phyloP scores from a whole-genome alignment of 1,140 invertebrate genomes.

The Galendromus occidentalis region DNA sequence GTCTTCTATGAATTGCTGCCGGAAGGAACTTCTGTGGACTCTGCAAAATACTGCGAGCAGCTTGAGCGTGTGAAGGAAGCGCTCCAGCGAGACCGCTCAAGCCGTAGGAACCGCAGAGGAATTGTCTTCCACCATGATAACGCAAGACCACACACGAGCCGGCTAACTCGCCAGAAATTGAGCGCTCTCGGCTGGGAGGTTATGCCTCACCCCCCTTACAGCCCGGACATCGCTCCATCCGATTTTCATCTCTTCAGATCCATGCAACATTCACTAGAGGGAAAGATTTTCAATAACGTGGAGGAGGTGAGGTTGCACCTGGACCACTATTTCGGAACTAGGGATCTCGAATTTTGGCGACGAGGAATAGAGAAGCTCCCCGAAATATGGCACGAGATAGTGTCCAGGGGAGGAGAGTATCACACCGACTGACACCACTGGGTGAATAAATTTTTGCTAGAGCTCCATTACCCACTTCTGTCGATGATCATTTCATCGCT shows the following conservation, averaged over 20 bases:
- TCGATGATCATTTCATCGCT: too few species aligned
- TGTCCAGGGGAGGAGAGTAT: conserved; percentile 9
- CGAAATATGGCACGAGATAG: conserved; percentile 13
- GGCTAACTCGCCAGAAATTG: conserved; percentile 18
- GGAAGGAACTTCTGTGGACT: background rate
- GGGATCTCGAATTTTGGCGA: conserved; percentile 9
- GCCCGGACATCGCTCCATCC: conserved; percentile 21
- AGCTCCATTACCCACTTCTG: too few species aligned
- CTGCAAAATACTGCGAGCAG: background rate
- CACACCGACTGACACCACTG: too few species aligned
- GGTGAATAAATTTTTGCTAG: too few species aligned
- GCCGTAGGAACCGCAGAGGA: conserved; percentile 6
- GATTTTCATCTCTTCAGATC: conserved; percentile 22
- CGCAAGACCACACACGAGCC: conserved; percentile 13
- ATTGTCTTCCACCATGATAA: conserved; percentile 21
- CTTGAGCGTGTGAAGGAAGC: background rate
- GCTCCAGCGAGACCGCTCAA: background rate
- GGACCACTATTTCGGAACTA: background rate
- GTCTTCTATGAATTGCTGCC: background rate
- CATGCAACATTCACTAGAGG: conserved; percentile 17
- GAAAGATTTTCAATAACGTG: conserved; percentile 18
- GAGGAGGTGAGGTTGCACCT: conserved; percentile 14
- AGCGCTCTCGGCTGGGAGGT: conserved; percentile 21
- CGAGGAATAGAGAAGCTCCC: background rate
- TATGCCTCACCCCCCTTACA: conserved; percentile 22